These are phyloP conservation scores for Drosophila nigrodunni DNA, from an alignment of 1,140 invertebrate genomes.

Conservation along the genomic window DNA sequence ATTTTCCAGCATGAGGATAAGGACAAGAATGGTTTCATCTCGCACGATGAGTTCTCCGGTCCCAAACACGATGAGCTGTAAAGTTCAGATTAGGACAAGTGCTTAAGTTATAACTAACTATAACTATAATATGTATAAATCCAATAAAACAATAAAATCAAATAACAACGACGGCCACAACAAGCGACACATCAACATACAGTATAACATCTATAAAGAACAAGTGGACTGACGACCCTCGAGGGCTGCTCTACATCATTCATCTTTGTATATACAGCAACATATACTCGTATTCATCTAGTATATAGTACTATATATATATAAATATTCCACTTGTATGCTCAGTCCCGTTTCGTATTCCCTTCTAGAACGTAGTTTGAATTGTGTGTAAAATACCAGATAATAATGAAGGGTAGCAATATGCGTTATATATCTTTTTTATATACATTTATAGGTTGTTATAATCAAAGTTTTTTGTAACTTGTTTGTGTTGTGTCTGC, in stretches of 20 bases:
- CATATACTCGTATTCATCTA: conserved; percentile 15
- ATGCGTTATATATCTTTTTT: conserved; percentile 68
- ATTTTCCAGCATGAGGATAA: conserved; percentile 99
- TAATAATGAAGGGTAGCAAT: conserved; percentile 33
- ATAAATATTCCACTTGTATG: conserved; percentile 10
- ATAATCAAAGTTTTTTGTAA: conserved; percentile 65
- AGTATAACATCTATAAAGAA: conserved; percentile 30
- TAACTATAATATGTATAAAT: conserved; percentile 53
- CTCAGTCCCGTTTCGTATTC: conserved; percentile 15
- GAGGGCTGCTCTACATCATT: conserved; percentile 32
- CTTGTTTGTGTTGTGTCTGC: conserved; percentile 56
- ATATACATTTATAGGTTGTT: conserved; percentile 84
- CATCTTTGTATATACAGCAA: conserved; percentile 53
- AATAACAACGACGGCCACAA: conserved; percentile 21
- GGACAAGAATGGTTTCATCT: conserved; percentile 97
- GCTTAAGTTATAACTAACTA: conserved; percentile 74
- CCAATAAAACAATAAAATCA: conserved; percentile 20
- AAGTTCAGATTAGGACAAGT: conserved; percentile 84
- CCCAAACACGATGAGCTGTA: conserved; percentile 98
- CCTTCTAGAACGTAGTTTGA: conserved; percentile 59
- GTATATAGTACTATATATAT: conserved; percentile 13
- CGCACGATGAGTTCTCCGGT: conserved; percentile 97
- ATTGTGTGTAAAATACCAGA: conserved; percentile 27
- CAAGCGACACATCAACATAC: conserved; percentile 26
- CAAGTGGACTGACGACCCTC: conserved; percentile 51